Conservation (phyloP, 2,797 vertebrate genomes). For the Xenopus petersii region DNA sequence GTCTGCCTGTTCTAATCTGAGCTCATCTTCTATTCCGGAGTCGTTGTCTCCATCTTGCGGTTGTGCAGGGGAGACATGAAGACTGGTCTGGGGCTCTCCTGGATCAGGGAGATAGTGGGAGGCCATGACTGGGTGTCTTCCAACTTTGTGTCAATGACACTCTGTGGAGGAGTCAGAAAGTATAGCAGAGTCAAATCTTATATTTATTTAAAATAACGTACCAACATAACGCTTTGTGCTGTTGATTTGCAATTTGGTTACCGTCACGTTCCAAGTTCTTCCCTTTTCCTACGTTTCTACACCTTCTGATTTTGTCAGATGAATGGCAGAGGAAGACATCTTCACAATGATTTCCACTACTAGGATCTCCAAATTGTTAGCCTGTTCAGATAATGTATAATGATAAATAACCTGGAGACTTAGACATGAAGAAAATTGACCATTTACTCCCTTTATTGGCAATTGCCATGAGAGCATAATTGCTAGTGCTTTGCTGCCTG, state of each 20-base stretch:
- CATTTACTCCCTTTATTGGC: too few species aligned
- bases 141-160: background rate
- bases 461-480: too few species aligned
- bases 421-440: too few species aligned
- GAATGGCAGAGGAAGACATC: slow-evolving; percentile 18
- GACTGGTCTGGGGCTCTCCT: slow-evolving; percentile 65
- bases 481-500: too few species aligned
- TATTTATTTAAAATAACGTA: background rate
- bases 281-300: slow-evolving; percentile 28
- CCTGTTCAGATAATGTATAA: too few species aligned
- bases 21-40: slow-evolving; percentile 82
- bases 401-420: too few species aligned
- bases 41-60: slow-evolving; percentile 79
- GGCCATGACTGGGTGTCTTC: slow-evolving; percentile 62
- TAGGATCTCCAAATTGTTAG: background rate
- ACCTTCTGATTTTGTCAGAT: slow-evolving; percentile 3
- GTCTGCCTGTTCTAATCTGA: slow-evolving; percentile 62
- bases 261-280: slow-evolving; percentile 6
- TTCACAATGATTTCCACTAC: slow-evolving; percentile 18
- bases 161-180: background rate
- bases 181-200: background rate
- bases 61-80: slow-evolving; percentile 67
- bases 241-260: background rate
- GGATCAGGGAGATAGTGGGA: slow-evolving; percentile 59
- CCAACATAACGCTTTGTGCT: background rate